Evolutionary conservation across 1,140 invertebrate genomes (phyloP), one percentile per base, ranked within the genome.

Genomic region (Drosophila arawakana): DNA sequence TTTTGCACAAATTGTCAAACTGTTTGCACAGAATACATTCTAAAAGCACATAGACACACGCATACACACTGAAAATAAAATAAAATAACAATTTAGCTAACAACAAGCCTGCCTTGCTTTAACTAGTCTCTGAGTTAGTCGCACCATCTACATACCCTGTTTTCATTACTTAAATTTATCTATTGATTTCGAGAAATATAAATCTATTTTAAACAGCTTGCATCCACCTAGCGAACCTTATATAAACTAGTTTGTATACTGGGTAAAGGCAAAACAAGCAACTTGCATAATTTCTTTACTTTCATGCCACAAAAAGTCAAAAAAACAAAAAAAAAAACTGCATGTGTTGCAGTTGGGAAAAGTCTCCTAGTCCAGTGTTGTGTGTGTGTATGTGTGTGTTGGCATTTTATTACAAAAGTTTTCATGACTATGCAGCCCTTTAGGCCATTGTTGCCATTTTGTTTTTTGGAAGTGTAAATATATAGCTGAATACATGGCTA

Each of bases 391-490:
- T 84, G 68, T 30, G 25, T 30, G 25, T 30, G 25, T 69, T 85
- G 83, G 79, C 76, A 86, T 86, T 86, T 86, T 86, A 88, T 86
- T 86, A 86, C 82, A 82, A 86, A 86, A 86, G 76, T 86, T 86
- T 86, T 80, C 82, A 86, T 74, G 82, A 73, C 83, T 79, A 72
- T 83, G 80, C 76, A 76, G 65, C 54, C 50, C 62, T 74, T 66
- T 59, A 44, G 71, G 69, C 35, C 70, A 55, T 59, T 80, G 47
- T 54, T 81, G 59, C 65, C 58, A 58, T 66, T 55, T 34, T 47
- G 30, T 39, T 9, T 55, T 43, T 6, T 43, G 10, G 8, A 10
- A 9, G 37, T 55, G 54, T 37, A 30, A 30, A 30, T 30, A 5
- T 30, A 30, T 30, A 30, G 50, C 3, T 44, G 8, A 67, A 55